Conservation (phyloP, 1,140 invertebrate species). For the Sinella curviseta region DNA sequence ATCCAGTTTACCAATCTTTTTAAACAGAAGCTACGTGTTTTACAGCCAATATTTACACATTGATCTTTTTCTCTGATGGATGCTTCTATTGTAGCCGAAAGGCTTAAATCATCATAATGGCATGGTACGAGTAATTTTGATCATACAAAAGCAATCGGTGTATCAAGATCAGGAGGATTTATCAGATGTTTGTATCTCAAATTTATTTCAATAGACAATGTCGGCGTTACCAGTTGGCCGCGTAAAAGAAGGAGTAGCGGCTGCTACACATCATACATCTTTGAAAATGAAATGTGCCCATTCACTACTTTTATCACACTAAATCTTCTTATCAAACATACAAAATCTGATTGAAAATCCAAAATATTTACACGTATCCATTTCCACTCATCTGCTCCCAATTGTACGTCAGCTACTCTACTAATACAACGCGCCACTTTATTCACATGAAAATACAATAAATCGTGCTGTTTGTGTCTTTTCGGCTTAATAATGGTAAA, state of each 20-base stretch:
- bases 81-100: conserved; percentile 14
- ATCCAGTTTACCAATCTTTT: conserved; percentile 22
- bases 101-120: conserved; percentile 21
- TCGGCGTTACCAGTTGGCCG: not conserved
- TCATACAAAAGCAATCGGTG: not conserved
- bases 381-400: conserved; percentile 15
- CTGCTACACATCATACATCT: not conserved
- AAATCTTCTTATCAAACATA: conserved; percentile 13
- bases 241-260: not conserved
- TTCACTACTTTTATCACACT: not conserved
- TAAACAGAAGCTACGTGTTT: conserved; percentile 10
- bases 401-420: no score
- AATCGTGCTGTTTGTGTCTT: no score
- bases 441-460: no score
- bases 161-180: not conserved
- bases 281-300: not conserved
- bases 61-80: not conserved
- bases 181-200: not conserved
- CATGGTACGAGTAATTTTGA: not conserved
- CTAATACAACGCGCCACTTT: no score
- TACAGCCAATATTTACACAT: not conserved
- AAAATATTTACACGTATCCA: conserved; percentile 22
- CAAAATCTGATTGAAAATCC: conserved; percentile 13
- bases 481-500: no score
- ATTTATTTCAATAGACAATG: conserved; percentile 15